Base-by-base conservation (phyloP, 92 coral and sea anemone species). In the Micromussa lordhowensis region DNA sequence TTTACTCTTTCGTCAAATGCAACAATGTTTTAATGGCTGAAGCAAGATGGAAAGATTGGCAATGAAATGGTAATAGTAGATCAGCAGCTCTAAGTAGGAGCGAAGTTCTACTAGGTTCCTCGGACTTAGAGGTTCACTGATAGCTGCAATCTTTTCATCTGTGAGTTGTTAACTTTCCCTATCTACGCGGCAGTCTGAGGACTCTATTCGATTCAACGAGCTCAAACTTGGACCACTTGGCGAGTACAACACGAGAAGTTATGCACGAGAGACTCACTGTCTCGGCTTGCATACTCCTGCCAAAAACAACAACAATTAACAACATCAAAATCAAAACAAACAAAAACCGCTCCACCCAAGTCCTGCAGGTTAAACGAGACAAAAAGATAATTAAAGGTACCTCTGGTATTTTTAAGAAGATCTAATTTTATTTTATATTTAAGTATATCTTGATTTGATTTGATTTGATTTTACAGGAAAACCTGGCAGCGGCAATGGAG, bases 51-150 rank as follows among this genome's bases (percentile, higher is more conserved):
- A 89, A 15, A 92, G 88, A 49, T 86, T 90, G 54, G 85, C 53
- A 16, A 90, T 79, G 57, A 82, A 92, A 31, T 85, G 82, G 3
- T 82, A 89, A 70, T 92, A 92, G 83, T 90, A 92, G 81, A 86
- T 89, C 36, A 89, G 85, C 55, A 89, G 79, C 74, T 91, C 93
- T 15, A 89, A 79, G 49, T 72, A 92, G 28, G 95, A 87, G 77
- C 84, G 87, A 34, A 92, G 79, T 73, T 90, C 93, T 28, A 81
- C 80, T n/a, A 92, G 63, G 66, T 92, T 90, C 78, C 49, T 83
- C 14, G 91, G 89, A 40, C 80, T 83, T 36, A 89, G 93, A 4
- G 91, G 90, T 40, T 87, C 81, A 9, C 28, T 76, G 16, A 89
- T 86, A 28, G 91, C 93, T 68, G 84, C 78, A 44, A 86, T 57